Conservation (phyloP, 1,140 invertebrate genomes). For the Heterodera schachtii region DNA sequence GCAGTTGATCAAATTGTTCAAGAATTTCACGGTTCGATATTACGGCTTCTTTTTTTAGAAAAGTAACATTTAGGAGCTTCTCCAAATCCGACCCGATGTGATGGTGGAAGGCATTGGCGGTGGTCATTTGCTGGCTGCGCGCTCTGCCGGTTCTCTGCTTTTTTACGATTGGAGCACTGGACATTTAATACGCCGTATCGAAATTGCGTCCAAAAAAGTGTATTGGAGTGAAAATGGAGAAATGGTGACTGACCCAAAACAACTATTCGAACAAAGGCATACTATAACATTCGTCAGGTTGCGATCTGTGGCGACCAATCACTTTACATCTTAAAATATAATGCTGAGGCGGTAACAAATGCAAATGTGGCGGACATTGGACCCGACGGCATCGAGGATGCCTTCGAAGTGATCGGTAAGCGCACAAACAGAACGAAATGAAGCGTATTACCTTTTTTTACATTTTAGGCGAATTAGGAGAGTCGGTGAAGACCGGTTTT, state of each 20-base stretch:
- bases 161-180: constrained; percentile 97
- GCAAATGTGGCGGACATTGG: constrained; percentile 77
- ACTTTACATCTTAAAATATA: constrained; percentile 92
- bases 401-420: constrained; percentile 80
- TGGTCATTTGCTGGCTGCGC: constrained; percentile 88
- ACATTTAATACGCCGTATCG: constrained; percentile 87
- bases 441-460: constrained; percentile 18
- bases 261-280: not conserved
- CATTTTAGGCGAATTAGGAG: constrained; percentile 76
- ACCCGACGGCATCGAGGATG: constrained; percentile 93
- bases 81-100: constrained; percentile 56
- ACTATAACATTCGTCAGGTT: constrained; percentile 65
- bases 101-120: constrained; percentile 80
- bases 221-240: constrained; percentile 97
- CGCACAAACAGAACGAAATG: not conserved
- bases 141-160: constrained; percentile 84
- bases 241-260: constrained; percentile 67
- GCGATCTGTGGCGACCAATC: constrained; percentile 92
- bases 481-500: constrained; percentile 89
- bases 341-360: constrained; percentile 74
- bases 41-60: not conserved
- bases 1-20: constrained; percentile 75
- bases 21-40: constrained; percentile 53
- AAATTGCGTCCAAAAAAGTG: constrained; percentile 88
- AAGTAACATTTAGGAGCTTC: constrained; percentile 37